Conservation (phyloP, 2,888 invertebrate genomes). For the Hirtodrosophila alboralis region DNA sequence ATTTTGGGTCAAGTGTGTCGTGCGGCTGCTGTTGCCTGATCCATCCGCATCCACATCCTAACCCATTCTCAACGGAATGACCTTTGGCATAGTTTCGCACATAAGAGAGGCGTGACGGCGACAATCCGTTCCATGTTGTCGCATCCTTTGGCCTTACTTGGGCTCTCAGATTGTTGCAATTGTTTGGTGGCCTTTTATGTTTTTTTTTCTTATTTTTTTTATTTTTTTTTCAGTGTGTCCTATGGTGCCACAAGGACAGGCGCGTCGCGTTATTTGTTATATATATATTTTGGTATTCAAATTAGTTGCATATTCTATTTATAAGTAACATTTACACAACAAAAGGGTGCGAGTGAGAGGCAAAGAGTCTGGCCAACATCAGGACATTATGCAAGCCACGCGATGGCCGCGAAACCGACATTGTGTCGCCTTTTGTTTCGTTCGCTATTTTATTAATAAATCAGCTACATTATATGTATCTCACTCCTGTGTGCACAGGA, state of each 20-base stretch:
- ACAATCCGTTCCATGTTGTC: conserved; percentile 16
- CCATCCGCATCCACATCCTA: conserved; percentile 13
- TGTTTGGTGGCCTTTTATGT: conserved; percentile 49
- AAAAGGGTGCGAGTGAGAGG: not conserved
- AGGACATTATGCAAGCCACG: conserved; percentile 47
- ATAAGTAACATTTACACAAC: conserved; percentile 27
- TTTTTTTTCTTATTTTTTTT: too few species aligned
- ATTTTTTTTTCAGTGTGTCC: too few species aligned
- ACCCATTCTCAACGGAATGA: too few species aligned
- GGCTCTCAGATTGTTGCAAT: conserved; percentile 55
- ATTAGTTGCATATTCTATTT: conserved; percentile 55
- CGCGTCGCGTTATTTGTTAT: too few species aligned
- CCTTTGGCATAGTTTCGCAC: conserved; percentile 9
- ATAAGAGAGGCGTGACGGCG: conserved; percentile 4
- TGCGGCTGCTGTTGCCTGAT: conserved; percentile 8
- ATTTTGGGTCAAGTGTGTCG: conserved; percentile 52
- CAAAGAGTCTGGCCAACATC: conserved; percentile 6
- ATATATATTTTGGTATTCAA: conserved; percentile 41
- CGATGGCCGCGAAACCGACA: conserved; percentile 20
- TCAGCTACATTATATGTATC: too few species aligned
- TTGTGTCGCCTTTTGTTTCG: conserved; percentile 26
- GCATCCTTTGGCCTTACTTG: conserved; percentile 33
- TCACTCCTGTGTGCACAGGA: conserved; percentile 5
- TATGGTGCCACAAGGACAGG: conserved; percentile 31
- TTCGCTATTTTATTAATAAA: conserved; percentile 40